These are phyloP conservation scores for Linnaemya vulpina DNA, from an alignment of 2,888 invertebrate species.

Conservation along the genomic window DNA sequence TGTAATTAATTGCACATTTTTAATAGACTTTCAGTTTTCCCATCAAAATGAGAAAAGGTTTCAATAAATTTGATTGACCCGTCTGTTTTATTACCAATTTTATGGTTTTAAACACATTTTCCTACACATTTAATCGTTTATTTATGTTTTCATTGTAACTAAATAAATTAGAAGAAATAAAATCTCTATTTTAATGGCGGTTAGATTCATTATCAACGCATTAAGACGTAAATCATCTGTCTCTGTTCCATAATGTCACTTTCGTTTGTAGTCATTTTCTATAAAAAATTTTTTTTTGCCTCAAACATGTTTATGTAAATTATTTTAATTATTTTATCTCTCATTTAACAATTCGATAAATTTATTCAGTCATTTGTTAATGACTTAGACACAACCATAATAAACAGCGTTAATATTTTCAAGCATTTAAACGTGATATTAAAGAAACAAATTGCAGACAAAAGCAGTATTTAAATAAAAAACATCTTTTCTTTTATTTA, in stretches of 20 bases:
- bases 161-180: not conserved
- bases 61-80: not conserved
- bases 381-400: slow-evolving; percentile 3
- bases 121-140: slow-evolving; percentile 14
- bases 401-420: slow-evolving; percentile 14
- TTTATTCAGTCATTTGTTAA: slow-evolving; percentile 44
- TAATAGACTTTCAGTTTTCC: not conserved
- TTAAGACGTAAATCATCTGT: slow-evolving; percentile 43
- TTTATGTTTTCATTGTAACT: slow-evolving; percentile 12
- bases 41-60: not conserved
- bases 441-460: slow-evolving; percentile 18
- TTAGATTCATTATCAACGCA: slow-evolving; percentile 42
- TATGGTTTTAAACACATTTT: not conserved
- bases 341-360: slow-evolving; percentile 39
- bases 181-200: slow-evolving; percentile 4
- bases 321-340: slow-evolving; percentile 37
- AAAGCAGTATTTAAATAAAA: slow-evolving; percentile 22
- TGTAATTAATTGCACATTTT: not conserved
- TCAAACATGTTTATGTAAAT: slow-evolving; percentile 51
- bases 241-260: slow-evolving; percentile 47
- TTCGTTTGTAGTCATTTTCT: slow-evolving; percentile 25
- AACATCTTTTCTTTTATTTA: not conserved
- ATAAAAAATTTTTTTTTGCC: not conserved
- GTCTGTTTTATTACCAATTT: slow-evolving; percentile 20
- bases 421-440: slow-evolving; percentile 8